These are phyloP conservation scores for Menura novaehollandiae DNA, from an alignment of 2,113 vertebrate species.

Conservation along the genomic window DNA sequence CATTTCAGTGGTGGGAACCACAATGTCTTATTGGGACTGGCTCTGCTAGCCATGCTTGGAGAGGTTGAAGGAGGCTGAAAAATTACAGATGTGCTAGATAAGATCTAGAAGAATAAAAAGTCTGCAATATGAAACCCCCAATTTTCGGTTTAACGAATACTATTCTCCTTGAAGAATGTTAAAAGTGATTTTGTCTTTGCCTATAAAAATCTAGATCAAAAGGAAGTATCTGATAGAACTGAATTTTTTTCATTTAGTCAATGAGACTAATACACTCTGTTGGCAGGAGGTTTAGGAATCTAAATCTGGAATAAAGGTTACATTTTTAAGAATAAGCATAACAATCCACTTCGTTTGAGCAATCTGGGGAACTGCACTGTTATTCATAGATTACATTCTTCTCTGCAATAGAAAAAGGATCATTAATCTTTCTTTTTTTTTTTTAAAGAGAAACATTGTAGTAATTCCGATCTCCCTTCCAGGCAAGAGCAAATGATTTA, in stretches of 20 bases:
- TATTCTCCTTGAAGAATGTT: neutral
- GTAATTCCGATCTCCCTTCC: neutral
- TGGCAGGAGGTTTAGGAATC: neutral
- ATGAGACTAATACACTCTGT: neutral
- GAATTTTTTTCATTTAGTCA: neutral
- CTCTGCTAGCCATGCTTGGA: neutral
- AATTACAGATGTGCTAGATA: neutral
- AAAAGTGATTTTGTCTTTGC: neutral
- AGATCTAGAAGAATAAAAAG: neutral
- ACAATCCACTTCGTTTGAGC: neutral
- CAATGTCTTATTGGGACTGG: neutral
- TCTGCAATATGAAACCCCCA: fast-evolving
- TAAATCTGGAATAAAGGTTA: neutral
- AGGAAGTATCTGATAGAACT: neutral
- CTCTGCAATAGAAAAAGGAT: neutral
- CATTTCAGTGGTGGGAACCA: neutral
- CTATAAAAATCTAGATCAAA: neutral
- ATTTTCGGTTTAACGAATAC: neutral
- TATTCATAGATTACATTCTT: constrained; percentile 41
- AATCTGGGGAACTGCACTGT: constrained; percentile 14
- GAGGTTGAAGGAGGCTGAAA: neutral
- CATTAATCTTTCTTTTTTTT: neutral
- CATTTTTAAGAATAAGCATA: neutral
- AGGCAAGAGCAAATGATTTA: constrained; percentile 14
- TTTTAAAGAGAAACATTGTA: neutral